These are phyloP conservation scores for Etheostoma nigrum DNA, from an alignment of 2,797 vertebrate species.

Conservation along the genomic window DNA sequence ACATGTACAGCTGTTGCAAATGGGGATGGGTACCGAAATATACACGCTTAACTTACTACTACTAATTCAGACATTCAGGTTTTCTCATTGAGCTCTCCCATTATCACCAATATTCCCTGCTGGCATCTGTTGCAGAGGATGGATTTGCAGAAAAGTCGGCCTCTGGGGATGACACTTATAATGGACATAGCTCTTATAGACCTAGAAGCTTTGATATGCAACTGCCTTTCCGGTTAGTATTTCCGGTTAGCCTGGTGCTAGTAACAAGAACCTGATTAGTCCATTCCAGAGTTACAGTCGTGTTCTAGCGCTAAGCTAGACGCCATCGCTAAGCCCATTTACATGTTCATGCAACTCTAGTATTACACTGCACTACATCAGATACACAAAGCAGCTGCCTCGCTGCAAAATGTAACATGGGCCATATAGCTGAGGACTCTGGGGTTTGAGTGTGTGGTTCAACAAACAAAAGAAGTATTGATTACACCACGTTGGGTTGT, in stretches of 20 bases:
- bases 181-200: slow-evolving; percentile 33
- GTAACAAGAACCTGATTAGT: slow-evolving; percentile 68
- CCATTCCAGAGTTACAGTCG: slow-evolving; percentile 32
- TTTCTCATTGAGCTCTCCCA: slow-evolving; percentile 51
- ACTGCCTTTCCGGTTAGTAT: slow-evolving; percentile 34
- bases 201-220: slow-evolving; percentile 16
- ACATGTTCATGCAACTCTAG: slow-evolving; percentile 67
- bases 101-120: slow-evolving; percentile 50
- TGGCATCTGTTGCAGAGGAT: slow-evolving; percentile 41
- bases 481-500: slow-evolving; percentile 70
- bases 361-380: slow-evolving; percentile 59
- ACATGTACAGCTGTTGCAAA: slow-evolving; percentile 70
- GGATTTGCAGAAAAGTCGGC: slow-evolving; percentile 52
- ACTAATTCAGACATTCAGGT: slow-evolving; percentile 23
- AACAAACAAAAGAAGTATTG: slow-evolving; percentile 81
- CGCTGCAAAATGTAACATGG: slow-evolving; percentile 52
- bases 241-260: slow-evolving; percentile 43
- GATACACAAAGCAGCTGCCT: slow-evolving; percentile 58
- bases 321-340: slow-evolving; percentile 62
- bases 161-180: slow-evolving; percentile 14
- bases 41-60: slow-evolving; percentile 23
- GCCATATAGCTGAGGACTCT: slow-evolving; percentile 45
- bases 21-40: slow-evolving; percentile 49
- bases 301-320: slow-evolving; percentile 60
- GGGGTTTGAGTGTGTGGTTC: slow-evolving; percentile 58